A percentile compares a stretch with the other conserved stretches of the same genome.
These are phyloP conservation scores for Cairina moschata DNA, from an alignment of 2,113 vertebrate species.

Conservation along the genomic window DNA sequence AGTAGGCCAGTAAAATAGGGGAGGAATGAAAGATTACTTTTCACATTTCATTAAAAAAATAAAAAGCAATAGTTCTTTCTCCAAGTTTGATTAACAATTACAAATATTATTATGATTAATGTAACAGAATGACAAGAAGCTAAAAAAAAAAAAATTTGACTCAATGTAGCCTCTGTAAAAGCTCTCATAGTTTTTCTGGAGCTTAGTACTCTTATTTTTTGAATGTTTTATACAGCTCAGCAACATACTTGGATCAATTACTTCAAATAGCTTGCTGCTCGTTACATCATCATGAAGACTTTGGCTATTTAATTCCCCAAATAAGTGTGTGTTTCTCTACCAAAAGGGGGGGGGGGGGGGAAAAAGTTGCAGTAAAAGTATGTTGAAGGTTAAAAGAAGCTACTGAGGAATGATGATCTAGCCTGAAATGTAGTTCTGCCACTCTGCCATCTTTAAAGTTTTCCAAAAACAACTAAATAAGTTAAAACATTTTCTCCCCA, in stretches of 20 bases:
- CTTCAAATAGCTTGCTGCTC: background rate
- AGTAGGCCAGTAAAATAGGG: background rate
- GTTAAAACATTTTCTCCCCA: background rate
- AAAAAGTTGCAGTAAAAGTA: background rate
- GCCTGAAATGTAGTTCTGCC: background rate
- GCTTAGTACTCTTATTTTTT: background rate
- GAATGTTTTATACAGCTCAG: background rate
- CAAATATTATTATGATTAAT: background rate
- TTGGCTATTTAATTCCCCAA: background rate
- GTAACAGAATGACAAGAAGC: background rate
- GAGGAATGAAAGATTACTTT: background rate
- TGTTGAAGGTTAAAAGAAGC: background rate
- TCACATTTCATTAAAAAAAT: background rate
- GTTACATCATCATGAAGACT: background rate
- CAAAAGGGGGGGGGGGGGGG: too few species aligned
- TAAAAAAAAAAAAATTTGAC: background rate
- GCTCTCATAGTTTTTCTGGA: background rate
- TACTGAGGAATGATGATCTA: background rate
- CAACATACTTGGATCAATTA: background rate
- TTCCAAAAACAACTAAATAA: background rate
- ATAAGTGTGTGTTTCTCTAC: background rate
- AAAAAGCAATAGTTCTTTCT: too few species aligned
- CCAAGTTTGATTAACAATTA: background rate
- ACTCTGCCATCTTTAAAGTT: background rate
- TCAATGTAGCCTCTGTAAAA: background rate